Base-by-base conservation (phyloP, 2,797 vertebrate genomes). In the Pangasius macronema region DNA sequence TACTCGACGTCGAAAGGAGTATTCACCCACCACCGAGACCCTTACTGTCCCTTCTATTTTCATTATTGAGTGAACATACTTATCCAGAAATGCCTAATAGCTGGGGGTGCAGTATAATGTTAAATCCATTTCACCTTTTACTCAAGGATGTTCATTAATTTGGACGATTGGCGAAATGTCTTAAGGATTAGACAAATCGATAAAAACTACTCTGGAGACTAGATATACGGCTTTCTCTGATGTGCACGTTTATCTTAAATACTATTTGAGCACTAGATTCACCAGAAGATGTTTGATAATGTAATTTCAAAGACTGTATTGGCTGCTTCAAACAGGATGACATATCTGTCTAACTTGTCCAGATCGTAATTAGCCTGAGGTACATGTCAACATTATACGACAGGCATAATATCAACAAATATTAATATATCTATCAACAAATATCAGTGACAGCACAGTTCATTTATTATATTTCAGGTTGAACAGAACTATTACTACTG, bases 211-310 rank as follows among this genome's bases (percentile, higher is more conserved):
- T 20, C 20, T 36, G 46, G n/a, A 68, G 36, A 22, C 3, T 13
- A 39, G 36, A 7, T 24, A 80, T 59, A 33, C 20, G 22, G 77
- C 22, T 16, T 65, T 65, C 61, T 39, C 22, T 83, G 33, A 24
- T 65, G 14, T 46, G 9, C 30, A n/a, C 20, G 42, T 63, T 49
- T 61, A 13, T 49, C 39, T 18, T 73, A 82, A 33, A n/a, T 63
- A 63, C 39, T n/a, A 82, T 63, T n/a, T 18, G 39, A 82, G 59
- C 24, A 46, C 39, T 63, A 20, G 80, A 82, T 82, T 61, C 46
- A 18, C 57, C 80, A 63, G 80, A 82, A 82, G 39, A n/a, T 13
- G 24, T 46, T 46, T n/a, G 7, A 39, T 82, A 63, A 82, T 63
- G 59, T 82, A 8, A 63, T 82, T 63, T 82, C 39, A 5, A 46